Evolutionary conservation across 2,888 invertebrate genomes (phyloP).

Genomic region (Opisthograptis luteolata): DNA sequence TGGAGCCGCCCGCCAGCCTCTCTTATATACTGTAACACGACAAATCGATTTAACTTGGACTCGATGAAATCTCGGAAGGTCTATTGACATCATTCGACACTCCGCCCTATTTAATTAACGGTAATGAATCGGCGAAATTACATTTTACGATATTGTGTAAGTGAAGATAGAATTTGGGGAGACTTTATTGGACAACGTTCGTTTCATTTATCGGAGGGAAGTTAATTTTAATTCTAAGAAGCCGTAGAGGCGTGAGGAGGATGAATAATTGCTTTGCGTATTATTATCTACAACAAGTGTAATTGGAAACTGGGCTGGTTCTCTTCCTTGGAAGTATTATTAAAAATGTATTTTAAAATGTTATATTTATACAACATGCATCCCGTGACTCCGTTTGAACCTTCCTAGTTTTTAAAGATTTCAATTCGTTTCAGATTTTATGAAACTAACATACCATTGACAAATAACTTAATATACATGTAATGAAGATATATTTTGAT

Average conservation of each 20-base stretch:
- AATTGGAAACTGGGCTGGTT: too few relatives aligned
- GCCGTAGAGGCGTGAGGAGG: constrained; percentile 1
- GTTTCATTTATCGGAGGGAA: constrained; percentile 16
- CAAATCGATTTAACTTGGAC: constrained; percentile 25
- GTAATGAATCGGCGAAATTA: constrained; percentile 24
- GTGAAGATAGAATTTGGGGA: not conserved
- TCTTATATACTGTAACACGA: constrained; percentile 16
- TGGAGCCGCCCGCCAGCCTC: constrained; percentile 4
- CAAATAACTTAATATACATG: too few relatives aligned
- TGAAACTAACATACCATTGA: too few relatives aligned
- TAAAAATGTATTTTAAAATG: too few relatives aligned
- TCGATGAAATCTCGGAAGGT: constrained; percentile 11
- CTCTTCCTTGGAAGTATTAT: too few relatives aligned
- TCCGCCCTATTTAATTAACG: constrained; percentile 25
- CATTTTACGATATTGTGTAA: constrained; percentile 24
- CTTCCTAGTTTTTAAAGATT: too few relatives aligned
- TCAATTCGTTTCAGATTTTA: too few relatives aligned
- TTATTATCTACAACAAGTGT: not conserved
- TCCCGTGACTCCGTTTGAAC: too few relatives aligned
- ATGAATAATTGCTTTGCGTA: constrained; percentile 10
- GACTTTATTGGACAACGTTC: constrained; percentile 11
- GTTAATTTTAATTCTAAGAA: constrained; percentile 8
- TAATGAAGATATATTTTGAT: too few relatives aligned
- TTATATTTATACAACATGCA: too few relatives aligned
- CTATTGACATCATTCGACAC: constrained; percentile 20